Evolutionary conservation across 2,888 invertebrate species (phyloP), one percentile per base, ranked within the genome.

Genomic region (Chrysomela aeneicollis): DNA sequence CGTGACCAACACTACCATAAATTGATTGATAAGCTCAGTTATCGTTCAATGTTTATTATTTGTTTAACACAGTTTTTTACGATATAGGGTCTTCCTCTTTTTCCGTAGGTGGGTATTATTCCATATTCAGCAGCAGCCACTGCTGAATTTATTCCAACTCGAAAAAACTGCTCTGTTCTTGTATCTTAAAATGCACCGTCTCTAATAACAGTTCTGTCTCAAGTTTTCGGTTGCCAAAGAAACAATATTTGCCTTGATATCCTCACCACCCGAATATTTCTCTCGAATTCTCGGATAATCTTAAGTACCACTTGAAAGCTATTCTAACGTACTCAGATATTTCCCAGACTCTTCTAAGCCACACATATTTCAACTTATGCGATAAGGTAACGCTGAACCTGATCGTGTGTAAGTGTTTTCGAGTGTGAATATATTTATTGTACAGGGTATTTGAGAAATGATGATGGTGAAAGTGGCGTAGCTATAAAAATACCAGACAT

Each of bases 281-380:
- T 10, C 8, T 21, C 22, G 26, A 42, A 57, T 57, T 46, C 57
- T 46, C 21, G 22, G 42, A 22, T 42, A 58, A 59, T 59, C 63
- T 63, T 50, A 49, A 63, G 63, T 59, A 12, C 59, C 59, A 63
- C 63, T 63, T 37, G 59, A 63, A 59, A 53, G 59, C 26, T 59
- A 35, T 15, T 35, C 42, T 32, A 19, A 47, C 22, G 52, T 52
- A 30, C 46, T 47, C 32, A 10, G 54, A 63, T 54, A 51, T 51
- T 63, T 58, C 59, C 59, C 63, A 63, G 59, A 59, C 54, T 47
- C n/a, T n/a, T n/a, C 53, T 53, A 42, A 15, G n/a, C 42, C n/a
- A 10, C 42, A 15, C 42, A 42, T 42, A 42, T 42, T 42, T 42
- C 42, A 42, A 15, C 15, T 1, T 42, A 42, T 42, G 42, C 15